Evolutionary conservation across 2,797 vertebrate species (phyloP), one percentile per base, ranked within the genome.

Genomic region (Dicrostonyx torquatus): DNA sequence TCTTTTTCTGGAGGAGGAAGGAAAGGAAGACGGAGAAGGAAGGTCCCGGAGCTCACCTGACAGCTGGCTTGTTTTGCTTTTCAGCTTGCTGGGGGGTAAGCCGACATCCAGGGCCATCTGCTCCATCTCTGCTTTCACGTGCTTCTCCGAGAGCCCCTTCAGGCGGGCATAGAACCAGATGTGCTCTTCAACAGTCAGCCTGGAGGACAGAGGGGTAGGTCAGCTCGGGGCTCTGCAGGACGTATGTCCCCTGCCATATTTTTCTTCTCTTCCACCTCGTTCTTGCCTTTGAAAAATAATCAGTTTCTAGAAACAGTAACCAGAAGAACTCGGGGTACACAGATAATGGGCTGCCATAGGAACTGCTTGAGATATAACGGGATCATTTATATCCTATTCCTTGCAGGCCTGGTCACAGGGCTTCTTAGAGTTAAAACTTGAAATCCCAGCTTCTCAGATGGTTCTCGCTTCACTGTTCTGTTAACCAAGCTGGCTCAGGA

Each of bases 121-220:
- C 79, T 99, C 99, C 99, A 99, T 99, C 97, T 99, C 99, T 0
- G 99, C 97, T 96, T 99, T 99, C 96, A 99, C 99, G 20, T 99
- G 98, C 90, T 99, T 99, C 96, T 99, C 98, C 0, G 99, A 96
- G 43, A 99, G 98, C 8, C 99, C 99, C 97, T 99, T 99, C 83
- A 99, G 98, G 8, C 99, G 98, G 76, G 99, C 99, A 0, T 99
- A 99, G 98, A 99, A 99, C 99, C 99, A 99, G 97, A 99, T 99
- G 97, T 99, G 99, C 29, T 99, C 99, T 96, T 99, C 99, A 1
- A 99, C 99, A 0, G 99, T 99, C 97, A 99, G 98, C 99, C 99
- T 99, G 97, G 26, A 11, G 88, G 97, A 26, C 7, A 91, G 88
- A 93, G 64, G 53, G 95, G 60, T 43, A 87, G 93, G 20, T 76